Evolutionary conservation across 2,888 invertebrate genomes (phyloP).

Genomic region (Caenorhabditis imperialis): DNA sequence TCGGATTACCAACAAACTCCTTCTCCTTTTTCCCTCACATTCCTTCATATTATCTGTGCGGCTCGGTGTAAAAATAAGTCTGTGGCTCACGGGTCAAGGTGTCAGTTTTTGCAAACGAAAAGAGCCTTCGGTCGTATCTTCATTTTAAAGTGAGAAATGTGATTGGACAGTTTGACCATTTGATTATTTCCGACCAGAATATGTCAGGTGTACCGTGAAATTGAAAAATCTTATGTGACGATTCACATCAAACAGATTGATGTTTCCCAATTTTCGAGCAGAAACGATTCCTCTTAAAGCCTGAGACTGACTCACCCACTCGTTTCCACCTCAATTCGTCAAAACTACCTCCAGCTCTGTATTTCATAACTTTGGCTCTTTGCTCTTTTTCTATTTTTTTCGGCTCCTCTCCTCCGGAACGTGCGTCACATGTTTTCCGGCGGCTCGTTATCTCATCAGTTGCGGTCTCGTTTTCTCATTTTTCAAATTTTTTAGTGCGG

Average conservation of each 20-base stretch:
- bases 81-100: slow-evolving; percentile 20
- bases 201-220: too few relatives aligned
- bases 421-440: slow-evolving; percentile 44
- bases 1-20: slow-evolving; percentile 46
- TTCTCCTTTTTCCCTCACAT: neutral
- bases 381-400: slow-evolving; percentile 12
- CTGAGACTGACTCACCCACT: too few relatives aligned
- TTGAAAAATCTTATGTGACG: too few relatives aligned
- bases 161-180: too few relatives aligned
- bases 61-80: slow-evolving; percentile 31
- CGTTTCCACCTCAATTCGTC: too few relatives aligned
- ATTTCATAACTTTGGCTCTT: slow-evolving; percentile 33
- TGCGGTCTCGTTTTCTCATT: slow-evolving; percentile 44
- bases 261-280: too few relatives aligned
- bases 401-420: slow-evolving; percentile 10
- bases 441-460: slow-evolving; percentile 39
- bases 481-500: slow-evolving; percentile 8
- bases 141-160: slow-evolving; percentile 24
- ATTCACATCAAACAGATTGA: too few relatives aligned
- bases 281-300: too few relatives aligned
- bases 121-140: slow-evolving; percentile 36
- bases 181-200: too few relatives aligned
- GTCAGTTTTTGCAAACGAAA: slow-evolving; percentile 43
- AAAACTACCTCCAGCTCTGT: neutral
- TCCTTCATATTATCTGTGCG: slow-evolving; percentile 4